phyloP scores from a whole-genome alignment of 2,113 vertebrate genomes.

The Eolophus roseicapilla region DNA sequence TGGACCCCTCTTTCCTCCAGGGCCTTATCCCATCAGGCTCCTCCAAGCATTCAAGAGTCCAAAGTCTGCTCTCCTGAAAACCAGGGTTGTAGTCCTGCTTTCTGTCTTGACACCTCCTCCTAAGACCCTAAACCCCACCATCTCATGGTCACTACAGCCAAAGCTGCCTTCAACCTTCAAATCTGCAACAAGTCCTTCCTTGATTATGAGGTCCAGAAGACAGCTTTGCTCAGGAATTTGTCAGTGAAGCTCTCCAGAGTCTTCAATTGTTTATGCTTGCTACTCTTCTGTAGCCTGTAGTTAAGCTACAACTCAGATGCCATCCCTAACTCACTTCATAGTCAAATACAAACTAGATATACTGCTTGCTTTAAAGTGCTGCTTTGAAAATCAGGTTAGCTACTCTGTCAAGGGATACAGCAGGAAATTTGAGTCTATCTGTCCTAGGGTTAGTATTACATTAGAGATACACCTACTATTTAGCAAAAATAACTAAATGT shows the following conservation, averaged over 20 bases:
- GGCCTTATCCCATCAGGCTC: background rate
- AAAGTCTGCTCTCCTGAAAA: background rate
- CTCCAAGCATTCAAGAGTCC: background rate
- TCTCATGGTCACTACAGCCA: background rate
- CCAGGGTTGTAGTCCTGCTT: background rate
- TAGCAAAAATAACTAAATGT: background rate
- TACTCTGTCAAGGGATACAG: background rate
- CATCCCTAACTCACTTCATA: background rate
- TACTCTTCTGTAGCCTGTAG: background rate
- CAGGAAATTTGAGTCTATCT: background rate
- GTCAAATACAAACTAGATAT: background rate
- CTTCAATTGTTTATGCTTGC: background rate
- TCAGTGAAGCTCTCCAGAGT: background rate
- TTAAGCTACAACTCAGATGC: background rate
- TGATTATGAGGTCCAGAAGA: background rate
- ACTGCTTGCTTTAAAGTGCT: background rate
- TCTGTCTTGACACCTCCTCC: background rate
- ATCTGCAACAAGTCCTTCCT: background rate
- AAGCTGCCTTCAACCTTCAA: background rate
- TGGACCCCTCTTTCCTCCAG: background rate
- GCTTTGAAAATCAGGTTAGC: background rate
- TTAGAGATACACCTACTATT: background rate
- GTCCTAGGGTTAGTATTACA: background rate
- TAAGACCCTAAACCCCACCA: background rate
- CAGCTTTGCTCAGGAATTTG: background rate